Conservation (phyloP, 2,113 vertebrate species). For the Clinocottus analis region DNA sequence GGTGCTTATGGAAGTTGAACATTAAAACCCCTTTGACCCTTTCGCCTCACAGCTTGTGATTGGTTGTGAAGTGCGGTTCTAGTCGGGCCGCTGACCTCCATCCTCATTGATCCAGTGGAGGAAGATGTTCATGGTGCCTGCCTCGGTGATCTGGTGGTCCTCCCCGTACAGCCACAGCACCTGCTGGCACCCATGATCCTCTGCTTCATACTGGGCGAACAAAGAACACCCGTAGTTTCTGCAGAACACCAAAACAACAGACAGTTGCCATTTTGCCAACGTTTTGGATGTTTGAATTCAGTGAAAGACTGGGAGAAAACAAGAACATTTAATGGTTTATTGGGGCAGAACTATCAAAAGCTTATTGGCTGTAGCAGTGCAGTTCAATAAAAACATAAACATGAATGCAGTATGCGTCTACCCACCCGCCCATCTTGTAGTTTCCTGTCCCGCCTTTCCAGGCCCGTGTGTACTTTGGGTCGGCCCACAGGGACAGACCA, state of each 20-base stretch:
- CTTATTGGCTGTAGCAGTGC: not conserved
- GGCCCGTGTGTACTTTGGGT: conserved; percentile 89
- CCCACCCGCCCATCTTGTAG: conserved; percentile 94
- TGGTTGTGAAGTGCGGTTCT: too few species aligned
- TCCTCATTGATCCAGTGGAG: conserved; percentile 93
- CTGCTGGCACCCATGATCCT: conserved; percentile 88
- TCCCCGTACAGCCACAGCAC: conserved; percentile 93
- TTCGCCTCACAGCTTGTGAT: not conserved
- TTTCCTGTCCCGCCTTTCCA: conserved; percentile 94
- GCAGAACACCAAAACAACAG: conserved; percentile 29
- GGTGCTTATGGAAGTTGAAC: not conserved
- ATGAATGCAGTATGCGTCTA: not conserved
- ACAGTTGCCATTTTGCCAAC: too few species aligned
- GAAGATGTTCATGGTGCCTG: conserved; percentile 96
- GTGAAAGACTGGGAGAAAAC: not conserved
- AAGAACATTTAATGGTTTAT: not conserved
- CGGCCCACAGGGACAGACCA: conserved; percentile 89
- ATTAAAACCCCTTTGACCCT: too few species aligned
- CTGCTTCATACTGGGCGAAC: conserved; percentile 87
- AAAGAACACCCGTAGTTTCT: conserved; percentile 91
- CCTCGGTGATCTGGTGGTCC: conserved; percentile 92
- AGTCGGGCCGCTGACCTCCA: conserved; percentile 82
- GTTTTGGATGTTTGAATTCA: not conserved
- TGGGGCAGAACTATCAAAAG: not conserved
- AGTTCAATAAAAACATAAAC: not conserved